Percentiles rank a stretch among this genome's conserved stretches.
Conservation (phyloP, 2,797 vertebrate species). For the Glossophaga mutica region DNA sequence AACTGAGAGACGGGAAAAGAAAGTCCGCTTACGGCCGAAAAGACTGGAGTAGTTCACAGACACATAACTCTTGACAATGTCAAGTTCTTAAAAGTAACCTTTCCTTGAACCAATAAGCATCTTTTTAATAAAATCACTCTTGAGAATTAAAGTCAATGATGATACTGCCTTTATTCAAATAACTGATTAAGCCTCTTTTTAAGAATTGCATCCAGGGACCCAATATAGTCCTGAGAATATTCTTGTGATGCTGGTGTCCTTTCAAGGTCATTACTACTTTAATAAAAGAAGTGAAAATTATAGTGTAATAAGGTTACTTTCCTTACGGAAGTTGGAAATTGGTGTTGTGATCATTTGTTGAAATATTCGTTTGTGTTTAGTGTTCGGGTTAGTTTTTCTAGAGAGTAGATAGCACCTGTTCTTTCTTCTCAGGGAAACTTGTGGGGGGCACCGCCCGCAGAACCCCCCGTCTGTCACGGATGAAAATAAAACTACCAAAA, state of each 20-base stretch:
- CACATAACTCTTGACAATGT: not conserved
- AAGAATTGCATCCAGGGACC: not conserved
- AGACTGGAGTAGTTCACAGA: not conserved
- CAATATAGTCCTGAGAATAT: not conserved
- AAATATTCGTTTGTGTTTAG: not conserved
- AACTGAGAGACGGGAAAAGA: not conserved
- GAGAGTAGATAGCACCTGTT: not conserved
- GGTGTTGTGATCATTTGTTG: not conserved
- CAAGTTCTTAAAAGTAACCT: not conserved
- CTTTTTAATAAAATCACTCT: not conserved
- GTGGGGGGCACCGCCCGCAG: too few relatives aligned
- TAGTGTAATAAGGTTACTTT: not conserved
- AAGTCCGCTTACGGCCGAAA: not conserved
- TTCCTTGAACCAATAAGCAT: not conserved
- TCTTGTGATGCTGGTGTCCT: not conserved
- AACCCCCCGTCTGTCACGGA: too few relatives aligned
- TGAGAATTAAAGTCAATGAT: not conserved
- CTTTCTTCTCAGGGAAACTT: not conserved
- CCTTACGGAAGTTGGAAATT: not conserved
- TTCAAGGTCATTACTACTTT: not conserved
- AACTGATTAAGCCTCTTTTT: not conserved
- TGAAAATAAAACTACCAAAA: too few relatives aligned
- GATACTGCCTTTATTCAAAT: not conserved
- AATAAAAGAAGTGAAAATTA: not conserved
- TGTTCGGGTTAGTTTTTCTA: not conserved